A percentile compares a stretch with the other conserved stretches of the same genome.
Evolutionary conservation across 2,797 vertebrate genomes (phyloP).

Genomic region (Carcharodon carcharias): DNA sequence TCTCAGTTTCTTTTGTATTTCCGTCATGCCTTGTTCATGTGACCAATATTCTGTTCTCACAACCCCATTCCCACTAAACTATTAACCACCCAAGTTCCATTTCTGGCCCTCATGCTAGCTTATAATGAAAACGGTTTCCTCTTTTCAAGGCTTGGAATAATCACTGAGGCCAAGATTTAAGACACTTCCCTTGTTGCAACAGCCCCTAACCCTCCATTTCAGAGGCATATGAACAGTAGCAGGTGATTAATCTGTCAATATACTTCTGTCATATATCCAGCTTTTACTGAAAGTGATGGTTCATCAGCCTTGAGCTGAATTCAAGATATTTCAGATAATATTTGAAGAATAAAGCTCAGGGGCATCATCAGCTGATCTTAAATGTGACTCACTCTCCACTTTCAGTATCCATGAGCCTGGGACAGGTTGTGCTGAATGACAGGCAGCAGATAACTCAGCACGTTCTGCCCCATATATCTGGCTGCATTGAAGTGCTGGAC

Average conservation of each 20-base stretch:
- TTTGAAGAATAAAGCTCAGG: not conserved
- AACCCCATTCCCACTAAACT: not conserved
- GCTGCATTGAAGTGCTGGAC: too few species aligned
- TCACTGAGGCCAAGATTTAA: not conserved
- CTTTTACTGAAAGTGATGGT: not conserved
- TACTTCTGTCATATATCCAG: not conserved
- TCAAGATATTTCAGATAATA: not conserved
- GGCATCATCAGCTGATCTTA: not conserved
- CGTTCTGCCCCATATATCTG: not conserved
- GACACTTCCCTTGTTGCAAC: not conserved
- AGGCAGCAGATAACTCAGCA: not conserved
- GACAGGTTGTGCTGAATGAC: not conserved
- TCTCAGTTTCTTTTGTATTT: not conserved
- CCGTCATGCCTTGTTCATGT: not conserved
- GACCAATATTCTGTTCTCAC: not conserved
- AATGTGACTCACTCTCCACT: not conserved
- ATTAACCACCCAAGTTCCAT: not conserved
- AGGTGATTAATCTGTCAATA: not conserved
- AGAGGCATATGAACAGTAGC: not conserved
- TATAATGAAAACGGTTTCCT: not conserved
- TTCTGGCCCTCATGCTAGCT: not conserved
- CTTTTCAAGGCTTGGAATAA: not conserved
- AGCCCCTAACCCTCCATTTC: not conserved
- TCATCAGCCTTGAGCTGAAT: not conserved
- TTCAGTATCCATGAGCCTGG: not conserved